Evolutionary conservation across 2,888 invertebrate genomes (phyloP).

Genomic region (Digitonthophagus gazella): DNA sequence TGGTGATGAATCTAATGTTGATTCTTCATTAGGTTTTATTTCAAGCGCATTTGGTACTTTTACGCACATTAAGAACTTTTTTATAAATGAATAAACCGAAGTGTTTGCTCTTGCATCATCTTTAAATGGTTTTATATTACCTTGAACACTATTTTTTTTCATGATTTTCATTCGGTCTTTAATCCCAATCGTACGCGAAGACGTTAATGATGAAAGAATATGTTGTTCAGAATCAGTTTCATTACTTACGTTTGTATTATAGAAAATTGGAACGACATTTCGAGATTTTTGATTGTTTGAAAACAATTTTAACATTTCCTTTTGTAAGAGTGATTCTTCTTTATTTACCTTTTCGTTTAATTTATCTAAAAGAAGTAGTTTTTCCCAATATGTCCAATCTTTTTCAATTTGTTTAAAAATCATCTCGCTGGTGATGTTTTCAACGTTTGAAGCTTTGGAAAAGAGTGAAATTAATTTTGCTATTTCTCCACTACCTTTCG

Average conservation of each 20-base stretch:
- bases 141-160: too few species aligned
- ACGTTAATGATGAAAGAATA: not conserved
- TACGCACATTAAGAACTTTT: conserved; percentile 2
- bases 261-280: not conserved
- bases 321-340: not conserved
- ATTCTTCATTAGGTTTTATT: not conserved
- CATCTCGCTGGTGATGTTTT: not conserved
- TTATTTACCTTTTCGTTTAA: not conserved
- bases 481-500: not conserved
- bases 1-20: not conserved
- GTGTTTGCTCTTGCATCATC: not conserved
- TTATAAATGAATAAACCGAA: conserved; percentile 10
- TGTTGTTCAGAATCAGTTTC: not conserved
- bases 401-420: conserved; percentile 6
- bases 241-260: not conserved
- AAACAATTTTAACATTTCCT: not conserved
- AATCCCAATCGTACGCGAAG: not conserved
- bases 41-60: not conserved
- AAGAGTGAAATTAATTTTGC: not conserved
- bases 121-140: too few species aligned
- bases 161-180: not conserved
- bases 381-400: conserved; percentile 8
- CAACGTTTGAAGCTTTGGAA: not conserved
- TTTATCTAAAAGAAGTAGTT: not conserved
- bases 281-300: not conserved